phyloP scores from a whole-genome alignment of 2,113 vertebrate species.

The Euleptes europaea region DNA sequence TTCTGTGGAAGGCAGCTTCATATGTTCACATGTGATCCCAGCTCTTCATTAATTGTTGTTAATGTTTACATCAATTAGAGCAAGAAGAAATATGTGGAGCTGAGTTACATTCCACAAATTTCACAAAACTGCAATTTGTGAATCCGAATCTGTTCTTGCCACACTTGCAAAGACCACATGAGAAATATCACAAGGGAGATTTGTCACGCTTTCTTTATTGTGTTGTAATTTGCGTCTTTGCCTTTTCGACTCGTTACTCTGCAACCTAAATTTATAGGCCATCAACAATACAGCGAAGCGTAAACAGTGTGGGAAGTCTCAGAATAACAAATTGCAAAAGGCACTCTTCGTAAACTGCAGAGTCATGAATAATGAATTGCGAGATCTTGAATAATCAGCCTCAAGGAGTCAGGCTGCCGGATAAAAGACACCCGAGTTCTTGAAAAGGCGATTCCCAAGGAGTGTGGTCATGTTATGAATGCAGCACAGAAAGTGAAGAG shows the following conservation, averaged over 20 bases:
- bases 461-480: no score
- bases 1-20: no score
- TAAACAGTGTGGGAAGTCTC: neutral
- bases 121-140: neutral
- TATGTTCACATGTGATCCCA: no score
- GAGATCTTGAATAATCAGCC: constrained; percentile 5
- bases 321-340: neutral
- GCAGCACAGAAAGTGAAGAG: no score
- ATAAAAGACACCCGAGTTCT: neutral
- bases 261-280: neutral
- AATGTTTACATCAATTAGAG: neutral
- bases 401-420: neutral
- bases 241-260: neutral
- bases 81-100: neutral
- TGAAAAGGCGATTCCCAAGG: neutral
- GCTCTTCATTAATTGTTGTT: neutral
- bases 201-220: neutral
- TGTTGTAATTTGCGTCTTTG: neutral
- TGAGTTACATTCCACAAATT: neutral
- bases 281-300: neutral
- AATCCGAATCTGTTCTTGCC: neutral
- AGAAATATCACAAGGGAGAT: neutral
- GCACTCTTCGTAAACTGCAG: neutral
- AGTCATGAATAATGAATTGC: constrained; percentile 10
- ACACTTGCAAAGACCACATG: neutral